Percentiles rank a stretch among this genome's conserved stretches.
These are phyloP conservation scores for Pseudotriccus pelzelni DNA, from an alignment of 2,797 vertebrate genomes.

Conservation along the genomic window DNA sequence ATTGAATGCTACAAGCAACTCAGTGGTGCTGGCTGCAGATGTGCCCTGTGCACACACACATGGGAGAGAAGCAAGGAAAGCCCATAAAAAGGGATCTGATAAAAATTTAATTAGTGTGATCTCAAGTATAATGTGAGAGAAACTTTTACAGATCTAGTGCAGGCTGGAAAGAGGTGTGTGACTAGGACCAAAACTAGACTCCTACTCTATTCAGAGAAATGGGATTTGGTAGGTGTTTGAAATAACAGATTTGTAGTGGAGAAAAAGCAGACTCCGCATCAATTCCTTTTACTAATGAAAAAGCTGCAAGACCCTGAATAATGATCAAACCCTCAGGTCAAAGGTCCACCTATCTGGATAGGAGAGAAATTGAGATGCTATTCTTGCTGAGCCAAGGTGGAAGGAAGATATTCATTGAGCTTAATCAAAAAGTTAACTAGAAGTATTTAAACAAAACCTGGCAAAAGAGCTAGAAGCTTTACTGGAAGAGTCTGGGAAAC, in stretches of 20 bases:
- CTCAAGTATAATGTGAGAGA: neutral
- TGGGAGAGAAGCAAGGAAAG: neutral
- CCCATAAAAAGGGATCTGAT: neutral
- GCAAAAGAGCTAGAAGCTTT: neutral
- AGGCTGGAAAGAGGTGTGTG: neutral
- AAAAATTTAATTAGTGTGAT: neutral
- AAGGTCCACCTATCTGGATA: neutral
- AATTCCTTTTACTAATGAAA: neutral
- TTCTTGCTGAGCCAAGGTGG: neutral
- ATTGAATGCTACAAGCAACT: neutral
- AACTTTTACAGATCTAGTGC: neutral
- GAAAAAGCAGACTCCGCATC: neutral
- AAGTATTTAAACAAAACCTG: constrained; percentile 25
- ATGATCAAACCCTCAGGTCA: neutral
- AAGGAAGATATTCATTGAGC: constrained; percentile 21
- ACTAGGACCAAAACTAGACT: neutral
- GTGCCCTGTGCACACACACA: neutral
- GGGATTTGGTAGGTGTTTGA: neutral
- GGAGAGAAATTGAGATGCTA: constrained; percentile 15
- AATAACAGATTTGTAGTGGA: neutral
- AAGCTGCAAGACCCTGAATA: neutral
- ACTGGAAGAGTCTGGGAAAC: neutral
- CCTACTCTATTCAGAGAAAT: neutral
- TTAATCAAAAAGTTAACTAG: neutral
- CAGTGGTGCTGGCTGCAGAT: neutral